Evolutionary conservation across 2,113 vertebrate genomes (phyloP).

Genomic region (Leptobrachium leishanense): DNA sequence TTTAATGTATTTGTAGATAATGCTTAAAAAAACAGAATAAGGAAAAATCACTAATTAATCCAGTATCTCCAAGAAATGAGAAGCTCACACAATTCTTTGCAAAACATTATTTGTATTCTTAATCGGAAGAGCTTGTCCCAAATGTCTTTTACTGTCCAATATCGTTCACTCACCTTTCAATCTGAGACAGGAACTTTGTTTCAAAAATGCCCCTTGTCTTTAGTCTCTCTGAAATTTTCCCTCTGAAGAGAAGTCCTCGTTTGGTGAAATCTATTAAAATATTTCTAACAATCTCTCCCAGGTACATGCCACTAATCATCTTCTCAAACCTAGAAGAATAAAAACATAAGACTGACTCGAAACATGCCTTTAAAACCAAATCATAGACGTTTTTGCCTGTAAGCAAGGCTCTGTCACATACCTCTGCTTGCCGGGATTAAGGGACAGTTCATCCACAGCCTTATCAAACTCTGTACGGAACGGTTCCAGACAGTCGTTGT

Average conservation of each 20-base stretch:
- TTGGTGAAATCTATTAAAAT: constrained; percentile 89
- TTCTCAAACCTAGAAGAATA: constrained; percentile 84
- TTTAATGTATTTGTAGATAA: too few species aligned
- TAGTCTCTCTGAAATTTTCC: constrained; percentile 87
- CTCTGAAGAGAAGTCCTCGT: constrained; percentile 88
- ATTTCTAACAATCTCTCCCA: constrained; percentile 93
- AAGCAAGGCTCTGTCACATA: constrained; percentile 51
- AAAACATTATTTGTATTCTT: too few species aligned
- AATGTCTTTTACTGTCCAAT: not conserved
- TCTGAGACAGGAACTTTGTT: constrained; percentile 95
- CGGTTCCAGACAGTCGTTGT: constrained; percentile 83
- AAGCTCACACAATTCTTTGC: too few species aligned
- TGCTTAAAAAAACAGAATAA: too few species aligned
- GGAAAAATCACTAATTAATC: too few species aligned
- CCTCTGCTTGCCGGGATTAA: constrained; percentile 87
- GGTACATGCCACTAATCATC: constrained; percentile 98
- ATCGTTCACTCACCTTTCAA: constrained; percentile 80
- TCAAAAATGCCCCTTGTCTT: constrained; percentile 93
- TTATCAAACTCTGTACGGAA: constrained; percentile 81
- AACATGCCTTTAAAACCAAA: not conserved
- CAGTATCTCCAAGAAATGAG: too few species aligned
- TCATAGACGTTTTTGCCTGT: not conserved
- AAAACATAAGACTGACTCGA: not conserved
- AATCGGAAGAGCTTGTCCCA: too few species aligned
- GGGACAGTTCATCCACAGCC: constrained; percentile 80